Conservation (phyloP, 1,140 invertebrate species). For the Neodiprion fabricii region DNA sequence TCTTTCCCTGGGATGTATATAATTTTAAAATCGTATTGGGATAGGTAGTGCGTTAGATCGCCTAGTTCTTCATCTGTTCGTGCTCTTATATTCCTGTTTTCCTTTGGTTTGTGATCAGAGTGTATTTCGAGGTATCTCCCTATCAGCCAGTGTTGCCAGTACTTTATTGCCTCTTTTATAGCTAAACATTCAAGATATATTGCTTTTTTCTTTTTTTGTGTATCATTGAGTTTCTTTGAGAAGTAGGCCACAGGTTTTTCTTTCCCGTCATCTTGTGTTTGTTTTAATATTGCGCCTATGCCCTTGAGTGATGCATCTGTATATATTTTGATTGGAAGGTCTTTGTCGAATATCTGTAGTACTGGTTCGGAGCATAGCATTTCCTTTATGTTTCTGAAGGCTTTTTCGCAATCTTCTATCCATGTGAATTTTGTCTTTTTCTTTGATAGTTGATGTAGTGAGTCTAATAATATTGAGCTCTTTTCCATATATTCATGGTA, state of each 20-base stretch:
- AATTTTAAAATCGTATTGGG: constrained; percentile 24
- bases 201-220: no score
- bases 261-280: constrained; percentile 14
- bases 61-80: no score
- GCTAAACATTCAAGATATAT: no score
- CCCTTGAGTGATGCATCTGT: constrained; percentile 24
- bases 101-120: constrained; percentile 29
- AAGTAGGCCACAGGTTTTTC: constrained; percentile 17
- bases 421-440: constrained; percentile 32
- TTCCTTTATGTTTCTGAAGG: constrained; percentile 14
- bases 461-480: constrained; percentile 28
- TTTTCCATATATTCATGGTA: constrained; percentile 34
- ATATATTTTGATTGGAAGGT: constrained; percentile 18
- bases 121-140: constrained; percentile 23
- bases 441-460: constrained; percentile 34
- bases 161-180: constrained; percentile 32
- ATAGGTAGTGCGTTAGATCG: no score
- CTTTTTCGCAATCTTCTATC: constrained; percentile 19
- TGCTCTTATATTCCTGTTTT: no score
- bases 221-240: no score
- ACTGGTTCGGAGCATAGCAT: constrained; percentile 23
- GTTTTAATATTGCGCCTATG: constrained; percentile 17
- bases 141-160: constrained; percentile 32
- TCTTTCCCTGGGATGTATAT: constrained; percentile 23
- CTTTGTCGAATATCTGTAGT: constrained; percentile 22